Conservation (phyloP, 2,797 vertebrate genomes). For the Artibeus jamaicensis region DNA sequence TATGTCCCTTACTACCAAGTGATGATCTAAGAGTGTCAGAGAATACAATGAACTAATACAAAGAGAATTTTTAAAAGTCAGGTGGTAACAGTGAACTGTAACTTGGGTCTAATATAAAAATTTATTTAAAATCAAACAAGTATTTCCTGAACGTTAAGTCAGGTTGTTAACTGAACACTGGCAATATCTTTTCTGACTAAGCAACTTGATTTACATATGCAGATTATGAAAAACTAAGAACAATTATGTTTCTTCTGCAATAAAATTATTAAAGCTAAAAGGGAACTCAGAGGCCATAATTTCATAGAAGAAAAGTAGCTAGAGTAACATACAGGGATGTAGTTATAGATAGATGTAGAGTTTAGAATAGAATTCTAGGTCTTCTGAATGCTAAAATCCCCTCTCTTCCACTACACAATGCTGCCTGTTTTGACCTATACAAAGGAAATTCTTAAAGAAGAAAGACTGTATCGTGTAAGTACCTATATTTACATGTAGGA, state of each 20-base stretch:
- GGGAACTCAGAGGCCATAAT: not conserved
- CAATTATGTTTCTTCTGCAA: not conserved
- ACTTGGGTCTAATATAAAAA: conserved; percentile 38
- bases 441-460: conserved; percentile 22
- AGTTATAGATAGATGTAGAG: not conserved
- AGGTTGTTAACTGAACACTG: not conserved
- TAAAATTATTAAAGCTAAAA: conserved; percentile 36
- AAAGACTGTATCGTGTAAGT: not conserved
- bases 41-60: not conserved
- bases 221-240: not conserved
- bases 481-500: not conserved
- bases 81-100: conserved; percentile 3
- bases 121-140: conserved; percentile 18
- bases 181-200: not conserved
- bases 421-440: not conserved
- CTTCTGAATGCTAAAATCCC: not conserved
- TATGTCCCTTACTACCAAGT: not conserved
- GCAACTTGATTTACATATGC: conserved; percentile 9
- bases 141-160: conserved; percentile 27
- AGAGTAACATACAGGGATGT: conserved; percentile 1
- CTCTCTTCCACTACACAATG: not conserved
- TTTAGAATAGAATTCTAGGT: not conserved
- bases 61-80: conserved; percentile 39
- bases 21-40: conserved; percentile 14
- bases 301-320: not conserved